Evolutionary conservation across 2,888 invertebrate species (phyloP).

Genomic region (Pandemis heparana): DNA sequence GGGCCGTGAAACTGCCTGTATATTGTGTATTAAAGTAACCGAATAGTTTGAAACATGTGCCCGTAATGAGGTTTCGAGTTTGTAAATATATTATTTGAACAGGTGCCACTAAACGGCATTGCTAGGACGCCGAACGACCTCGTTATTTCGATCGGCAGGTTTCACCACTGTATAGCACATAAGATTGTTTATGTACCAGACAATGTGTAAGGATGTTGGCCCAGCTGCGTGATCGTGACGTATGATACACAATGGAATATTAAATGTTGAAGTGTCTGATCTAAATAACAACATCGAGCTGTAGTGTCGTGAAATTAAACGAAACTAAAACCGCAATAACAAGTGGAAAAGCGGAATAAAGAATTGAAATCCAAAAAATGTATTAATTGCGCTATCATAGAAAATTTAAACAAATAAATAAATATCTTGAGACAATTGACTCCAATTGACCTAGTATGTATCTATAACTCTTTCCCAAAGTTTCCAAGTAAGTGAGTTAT

Average conservation of each 20-base stretch:
- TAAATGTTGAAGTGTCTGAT: too few relatives aligned
- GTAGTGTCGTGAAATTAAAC: not conserved
- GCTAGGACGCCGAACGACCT: conserved; percentile 58
- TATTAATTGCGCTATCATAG: too few relatives aligned
- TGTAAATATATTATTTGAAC: conserved; percentile 48
- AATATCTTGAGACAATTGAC: too few relatives aligned
- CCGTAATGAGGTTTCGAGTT: conserved; percentile 23
- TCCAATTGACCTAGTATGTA: too few relatives aligned
- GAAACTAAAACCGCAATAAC: too few relatives aligned
- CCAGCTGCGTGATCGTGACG: conserved; percentile 8
- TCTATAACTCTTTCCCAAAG: too few relatives aligned
- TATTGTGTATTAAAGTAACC: not conserved
- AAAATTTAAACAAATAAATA: too few relatives aligned
- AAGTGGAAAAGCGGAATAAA: not conserved
- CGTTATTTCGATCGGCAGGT: conserved; percentile 43
- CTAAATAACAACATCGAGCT: not conserved
- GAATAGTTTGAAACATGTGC: not conserved
- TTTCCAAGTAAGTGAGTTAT: too few relatives aligned
- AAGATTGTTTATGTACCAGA: not conserved
- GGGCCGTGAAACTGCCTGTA: not conserved
- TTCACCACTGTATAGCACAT: conserved; percentile 15
- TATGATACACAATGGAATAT: conserved; percentile 4
- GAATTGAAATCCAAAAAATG: too few relatives aligned
- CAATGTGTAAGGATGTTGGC: conserved; percentile 32
- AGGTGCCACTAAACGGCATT: conserved; percentile 58